These are phyloP conservation scores for Leptogaster cylindrica DNA, from an alignment of 2,888 invertebrate species.

Conservation along the genomic window DNA sequence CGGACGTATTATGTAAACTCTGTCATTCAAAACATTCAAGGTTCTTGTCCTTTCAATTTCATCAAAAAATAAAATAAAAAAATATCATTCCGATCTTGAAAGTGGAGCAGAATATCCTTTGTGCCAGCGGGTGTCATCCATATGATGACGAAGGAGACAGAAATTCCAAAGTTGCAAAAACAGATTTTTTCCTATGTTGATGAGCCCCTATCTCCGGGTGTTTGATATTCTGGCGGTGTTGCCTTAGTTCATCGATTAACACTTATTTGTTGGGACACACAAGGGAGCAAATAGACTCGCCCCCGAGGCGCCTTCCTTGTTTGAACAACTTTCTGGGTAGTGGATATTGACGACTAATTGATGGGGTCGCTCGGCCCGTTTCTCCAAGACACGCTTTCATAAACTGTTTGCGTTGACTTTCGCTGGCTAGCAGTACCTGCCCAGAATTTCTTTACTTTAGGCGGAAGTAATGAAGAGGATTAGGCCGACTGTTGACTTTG, in stretches of 20 bases:
- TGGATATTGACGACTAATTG: constrained; percentile 17
- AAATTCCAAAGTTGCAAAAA: constrained; percentile 32
- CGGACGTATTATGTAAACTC: too few species aligned
- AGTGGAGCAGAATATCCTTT: too few species aligned
- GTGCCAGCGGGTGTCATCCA: too few species aligned
- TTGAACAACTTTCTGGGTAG: too few species aligned
- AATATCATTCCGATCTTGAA: too few species aligned
- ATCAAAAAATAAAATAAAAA: too few species aligned
- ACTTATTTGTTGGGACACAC: constrained; percentile 31
- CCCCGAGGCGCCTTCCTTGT: constrained; percentile 1
- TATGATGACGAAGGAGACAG: too few species aligned
- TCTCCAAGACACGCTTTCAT: constrained; percentile 13
- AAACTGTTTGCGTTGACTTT: not conserved
- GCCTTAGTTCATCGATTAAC: constrained; percentile 30
- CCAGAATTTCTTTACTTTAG: not conserved
- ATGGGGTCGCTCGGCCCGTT: constrained; percentile 17
- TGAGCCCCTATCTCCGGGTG: constrained; percentile 20
- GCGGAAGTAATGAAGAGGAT: constrained; percentile 17
- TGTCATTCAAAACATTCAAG: too few species aligned
- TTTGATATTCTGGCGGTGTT: constrained; percentile 28
- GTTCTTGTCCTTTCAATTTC: too few species aligned
- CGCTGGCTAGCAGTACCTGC: too few species aligned
- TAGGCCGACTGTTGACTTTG: constrained; percentile 6
- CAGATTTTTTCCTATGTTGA: constrained; percentile 24
- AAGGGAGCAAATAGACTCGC: not conserved